Base-by-base conservation (phyloP, 2,113 vertebrate genomes). In the Sinocyclocheilus grahami region DNA sequence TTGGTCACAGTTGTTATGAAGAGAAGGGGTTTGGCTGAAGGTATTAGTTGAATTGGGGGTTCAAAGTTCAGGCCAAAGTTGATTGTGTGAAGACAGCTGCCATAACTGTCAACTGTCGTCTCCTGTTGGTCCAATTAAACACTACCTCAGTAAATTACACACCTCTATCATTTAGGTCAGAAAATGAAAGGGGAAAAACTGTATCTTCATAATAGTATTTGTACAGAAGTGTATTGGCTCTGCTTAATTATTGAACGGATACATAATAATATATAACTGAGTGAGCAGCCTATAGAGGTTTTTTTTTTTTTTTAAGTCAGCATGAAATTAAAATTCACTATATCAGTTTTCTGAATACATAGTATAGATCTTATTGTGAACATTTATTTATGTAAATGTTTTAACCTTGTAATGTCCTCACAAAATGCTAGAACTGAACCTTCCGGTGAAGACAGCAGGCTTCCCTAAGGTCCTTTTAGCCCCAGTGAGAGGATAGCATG, bases 1-100 rank as follows among this genome's bases (percentile, higher is more conserved):
- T 51, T 87, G 75, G 55, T 69, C 46, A 86, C 72, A 86, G 79
- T 78, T 51, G 63, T 63, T 75, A 20, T 81, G 81, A 88, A 78
- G 85, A 85, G 80, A 78, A 48, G 12, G 42, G 60, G 60, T 63
- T 51, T 62, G 67, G 42, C 16, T 60, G 42, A 83, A 88, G 55
- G 10, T 82, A 51, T 82, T 55, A 51, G 42, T 63, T 58, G 78
- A 84, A 75, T 80, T 0, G 51, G 62, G 51, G 84, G 62, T 83
- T 88, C 86, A 83, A 46, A 83, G 39, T 85, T 63, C 8, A 82
- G 86, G 37, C 77, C 77, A 80, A 58, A 55, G 48, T 81, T 74
- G 65, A 81, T 30, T 33, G 46, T 86, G 76, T 80, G 63, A 30
- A 69, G 24, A 53, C 76, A 53, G 85, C 27, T 63, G 72, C 24